These are phyloP conservation scores for Euproctis similis DNA, from an alignment of 2,888 invertebrate species.

Conservation along the genomic window DNA sequence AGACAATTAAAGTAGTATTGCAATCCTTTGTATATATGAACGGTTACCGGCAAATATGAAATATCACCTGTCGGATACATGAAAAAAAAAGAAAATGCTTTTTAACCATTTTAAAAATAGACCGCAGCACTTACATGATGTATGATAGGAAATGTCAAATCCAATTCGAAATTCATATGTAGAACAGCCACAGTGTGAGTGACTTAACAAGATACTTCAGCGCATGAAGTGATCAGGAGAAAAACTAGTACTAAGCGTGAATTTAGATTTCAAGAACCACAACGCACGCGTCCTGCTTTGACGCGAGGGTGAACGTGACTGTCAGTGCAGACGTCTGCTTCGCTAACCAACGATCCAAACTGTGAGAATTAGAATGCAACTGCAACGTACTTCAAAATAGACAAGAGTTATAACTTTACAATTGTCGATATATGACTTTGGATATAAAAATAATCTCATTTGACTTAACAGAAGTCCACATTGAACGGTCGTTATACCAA, in stretches of 20 bases:
- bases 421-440: background rate
- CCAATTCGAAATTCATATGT: constrained; percentile 17
- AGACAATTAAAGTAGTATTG: constrained; percentile 1
- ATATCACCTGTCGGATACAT: background rate
- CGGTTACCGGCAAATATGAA: constrained; percentile 3
- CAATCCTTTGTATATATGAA: too few relatives aligned
- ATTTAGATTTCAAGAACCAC: constrained; percentile 17
- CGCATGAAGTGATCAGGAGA: constrained; percentile 21
- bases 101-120: constrained; percentile 14
- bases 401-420: background rate
- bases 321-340: constrained; percentile 40
- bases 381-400: constrained; percentile 12
- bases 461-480: background rate
- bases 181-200: constrained; percentile 27
- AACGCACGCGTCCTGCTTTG: constrained; percentile 41
- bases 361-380: constrained; percentile 32
- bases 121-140: constrained; percentile 24
- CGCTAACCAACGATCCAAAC: constrained; percentile 28
- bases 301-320: constrained; percentile 49
- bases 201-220: constrained; percentile 16
- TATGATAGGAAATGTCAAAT: constrained; percentile 16
- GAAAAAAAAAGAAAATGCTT: constrained; percentile 4
- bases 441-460: background rate
- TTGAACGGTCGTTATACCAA: background rate
- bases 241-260: constrained; percentile 21